Evolutionary conservation across 1,140 invertebrate species (phyloP).

Genomic region (Cotesia glomerata): DNA sequence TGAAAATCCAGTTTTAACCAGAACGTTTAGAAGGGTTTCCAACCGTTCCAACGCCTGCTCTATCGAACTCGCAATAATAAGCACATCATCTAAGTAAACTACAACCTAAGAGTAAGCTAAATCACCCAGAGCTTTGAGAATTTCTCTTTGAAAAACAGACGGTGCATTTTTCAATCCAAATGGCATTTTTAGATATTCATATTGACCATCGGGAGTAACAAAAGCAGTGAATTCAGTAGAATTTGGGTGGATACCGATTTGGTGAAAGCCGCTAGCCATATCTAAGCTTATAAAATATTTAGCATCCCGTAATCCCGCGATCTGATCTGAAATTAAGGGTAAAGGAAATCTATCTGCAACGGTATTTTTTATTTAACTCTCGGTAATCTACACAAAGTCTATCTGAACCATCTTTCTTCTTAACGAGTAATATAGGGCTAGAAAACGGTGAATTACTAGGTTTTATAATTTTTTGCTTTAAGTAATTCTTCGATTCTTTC

Average conservation of each 20-base stretch:
- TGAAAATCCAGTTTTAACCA: conserved; percentile 26
- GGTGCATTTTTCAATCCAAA: conserved; percentile 60
- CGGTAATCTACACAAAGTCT: conserved; percentile 24
- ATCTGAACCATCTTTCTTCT: conserved; percentile 26
- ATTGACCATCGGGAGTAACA: conserved; percentile 53
- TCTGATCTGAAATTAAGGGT: background rate
- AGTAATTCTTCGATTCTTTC: conserved; percentile 8
- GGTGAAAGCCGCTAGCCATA: conserved; percentile 52
- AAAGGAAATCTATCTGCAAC: conserved; percentile 21
- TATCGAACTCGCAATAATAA: conserved; percentile 26
- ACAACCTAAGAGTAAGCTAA: conserved; percentile 27
- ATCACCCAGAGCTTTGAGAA: conserved; percentile 10
- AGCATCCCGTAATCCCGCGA: too few species aligned
- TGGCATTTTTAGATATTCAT: conserved; percentile 53
- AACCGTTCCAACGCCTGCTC: conserved; percentile 30
- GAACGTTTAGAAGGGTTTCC: conserved; percentile 28
- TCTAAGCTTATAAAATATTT: too few species aligned
- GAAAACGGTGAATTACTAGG: conserved; percentile 13
- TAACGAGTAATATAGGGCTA: conserved; percentile 23
- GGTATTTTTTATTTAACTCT: conserved; percentile 24
- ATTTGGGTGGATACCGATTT: conserved; percentile 52
- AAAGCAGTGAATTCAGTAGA: conserved; percentile 59
- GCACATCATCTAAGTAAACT: conserved; percentile 30
- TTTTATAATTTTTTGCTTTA: background rate
- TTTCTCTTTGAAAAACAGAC: conserved; percentile 48